Base-by-base conservation (phyloP, 2,888 invertebrate species). In the Trissolcus brochymenae region DNA sequence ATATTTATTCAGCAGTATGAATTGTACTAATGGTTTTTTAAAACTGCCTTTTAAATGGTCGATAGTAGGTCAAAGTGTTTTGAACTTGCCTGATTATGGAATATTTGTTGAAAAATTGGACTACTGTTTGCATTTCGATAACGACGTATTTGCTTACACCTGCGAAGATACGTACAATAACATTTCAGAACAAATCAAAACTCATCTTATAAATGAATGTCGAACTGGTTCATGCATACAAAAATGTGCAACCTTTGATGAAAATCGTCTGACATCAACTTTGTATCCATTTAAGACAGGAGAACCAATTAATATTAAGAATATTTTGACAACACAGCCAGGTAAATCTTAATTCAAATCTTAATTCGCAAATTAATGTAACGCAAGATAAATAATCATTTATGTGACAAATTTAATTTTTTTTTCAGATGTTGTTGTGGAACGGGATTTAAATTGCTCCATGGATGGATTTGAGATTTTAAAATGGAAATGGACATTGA, bases 1-100 rank as follows among this genome's bases (percentile, higher is more conserved):
- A 35, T 16, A 1, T 9, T 35, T 60, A 9, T 0, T 13, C 9
- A 2, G 14, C 14, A 60, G 49, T 9, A 29, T 60, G 0, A 17
- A 54, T 6, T 64, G 64, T 46, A 2, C 16, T 0, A 49, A 65
- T n/a, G 41, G 46, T 19, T 65, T 25, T n/a, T 41, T 55, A 35
- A 55, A 16, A n/a, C 49, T 65, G 7, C 65, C 65, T 2, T 65
- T 16, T 19, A 55, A 14, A 11, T 65, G 65, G 65, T 65, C 55
- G 0, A 49, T 65, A 43, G 16, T 65, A 4, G 25, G 35, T 14
- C 21, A 19, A 13, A 9, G 29, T 6, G 14, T 21, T 17, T 14
- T 65, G 11, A 13, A 46, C 17, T 29, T 56, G 14, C 49, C 65
- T 16, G 56, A 65, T n/a, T 35, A 56, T 19, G 40, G 40, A 16